Conservation (phyloP, 2,888 invertebrate genomes). For the Carcina quercana region DNA sequence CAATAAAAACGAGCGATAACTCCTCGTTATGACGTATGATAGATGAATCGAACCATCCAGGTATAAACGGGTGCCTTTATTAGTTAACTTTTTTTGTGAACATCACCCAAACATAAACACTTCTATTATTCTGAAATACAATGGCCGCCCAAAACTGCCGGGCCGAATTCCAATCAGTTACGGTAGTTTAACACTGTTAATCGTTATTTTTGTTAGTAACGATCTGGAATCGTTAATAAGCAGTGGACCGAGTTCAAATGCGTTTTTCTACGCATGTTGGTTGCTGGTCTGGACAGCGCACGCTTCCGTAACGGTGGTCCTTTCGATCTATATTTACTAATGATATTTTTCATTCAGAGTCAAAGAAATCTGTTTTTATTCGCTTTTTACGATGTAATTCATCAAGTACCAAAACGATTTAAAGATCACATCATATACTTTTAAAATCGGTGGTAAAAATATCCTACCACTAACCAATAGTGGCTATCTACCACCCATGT, state of each 20-base stretch:
- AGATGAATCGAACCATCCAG: constrained; percentile 52
- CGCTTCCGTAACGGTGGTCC: constrained; percentile 50
- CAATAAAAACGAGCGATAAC: constrained; percentile 49
- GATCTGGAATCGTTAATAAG: constrained; percentile 31
- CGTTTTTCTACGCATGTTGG: constrained; percentile 40
- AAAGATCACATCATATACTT: no score
- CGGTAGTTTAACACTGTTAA: constrained; percentile 69
- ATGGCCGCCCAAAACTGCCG: constrained; percentile 51
- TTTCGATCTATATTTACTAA: no score
- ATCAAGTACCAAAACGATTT: no score
- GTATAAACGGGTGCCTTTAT: constrained; percentile 54
- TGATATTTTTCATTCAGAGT: no score
- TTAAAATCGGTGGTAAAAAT: no score
- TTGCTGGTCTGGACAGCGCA: constrained; percentile 37
- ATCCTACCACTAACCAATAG: no score
- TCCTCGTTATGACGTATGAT: constrained; percentile 64
- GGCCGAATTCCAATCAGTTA: constrained; percentile 64
- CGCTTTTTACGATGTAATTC: no score
- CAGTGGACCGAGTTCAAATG: constrained; percentile 56
- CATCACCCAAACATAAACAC: constrained; percentile 64
- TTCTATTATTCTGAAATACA: constrained; percentile 55
- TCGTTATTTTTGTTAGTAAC: constrained; percentile 68
- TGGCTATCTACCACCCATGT: no score
- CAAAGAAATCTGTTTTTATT: no score
- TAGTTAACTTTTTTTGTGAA: constrained; percentile 35